Base-by-base conservation (phyloP, 2,113 vertebrate species). In the Fregata magnificens region DNA sequence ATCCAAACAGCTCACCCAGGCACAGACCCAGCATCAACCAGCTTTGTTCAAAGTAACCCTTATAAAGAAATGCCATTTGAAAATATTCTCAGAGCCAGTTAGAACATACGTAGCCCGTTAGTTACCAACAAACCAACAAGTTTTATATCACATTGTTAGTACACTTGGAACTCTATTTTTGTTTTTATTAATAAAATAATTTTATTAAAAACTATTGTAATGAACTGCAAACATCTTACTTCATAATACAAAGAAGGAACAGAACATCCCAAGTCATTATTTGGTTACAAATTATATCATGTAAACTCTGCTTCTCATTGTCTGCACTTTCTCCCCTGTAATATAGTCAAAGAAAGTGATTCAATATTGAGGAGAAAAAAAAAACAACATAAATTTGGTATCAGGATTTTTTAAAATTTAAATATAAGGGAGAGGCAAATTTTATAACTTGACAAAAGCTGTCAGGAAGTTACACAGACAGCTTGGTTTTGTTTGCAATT, bases 1-100 rank as follows among this genome's bases (percentile, higher is more conserved):
- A 65, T 45, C 29, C 9, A 40, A 78, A n/a, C 38, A 50, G 52
- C 24, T 53, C 47, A 76, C 20, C 26, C 11, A 62, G 55, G 29
- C 25, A 69, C 3, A 55, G 40, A 81, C 8, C 13, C 0, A 1
- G 38, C 15, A 25, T 38, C 38, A 55, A 29, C 13, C 1, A 5
- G 20, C 22, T 63, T 44, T 52, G 42, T 25, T 92, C 28, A 19
- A 70, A 82, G 44, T 44, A 86, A 58, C 3, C 3, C 20, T 25
- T 29, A 26, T 38, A 61, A 66, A 59, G 52, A 52, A 66, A 32
- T 4, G 5, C 13, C 42, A 38, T 55, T 63, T n/a, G 26, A 56
- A 71, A 49, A 50, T 50, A 50, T 44, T 70, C 63, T 77, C n/a
- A 44, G 13, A 49, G 11, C 9, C 29, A 66, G 10, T 19, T 34